Base-by-base conservation (phyloP, 2,888 invertebrate genomes). In the Rotaria macrura region DNA sequence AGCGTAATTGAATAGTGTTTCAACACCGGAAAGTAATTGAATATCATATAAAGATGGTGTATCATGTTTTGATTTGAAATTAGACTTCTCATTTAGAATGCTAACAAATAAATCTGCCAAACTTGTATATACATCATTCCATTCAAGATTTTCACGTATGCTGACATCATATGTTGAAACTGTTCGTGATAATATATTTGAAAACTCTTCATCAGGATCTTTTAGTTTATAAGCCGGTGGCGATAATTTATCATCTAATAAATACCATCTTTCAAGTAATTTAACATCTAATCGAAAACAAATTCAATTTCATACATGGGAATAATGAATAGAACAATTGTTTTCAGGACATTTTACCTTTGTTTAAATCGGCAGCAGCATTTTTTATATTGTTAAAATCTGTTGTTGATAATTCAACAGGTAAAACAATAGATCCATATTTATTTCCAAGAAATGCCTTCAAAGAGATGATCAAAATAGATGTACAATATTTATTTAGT, bases 361-460 rank as follows among this genome's bases (percentile, higher is more conserved):
- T 85, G 49, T 85, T 87, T 17, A 54, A 47, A 12, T 84, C 57
- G 14, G 84, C 85, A n/a, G 87, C 85, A 23, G 49, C 43, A 43
- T 29, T 74, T 54, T 65, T 43, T 29, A 87, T 85, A 52, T 84
- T 85, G 20, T 74, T 29, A 85, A 85, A 87, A 72, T 87, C 87
- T 9, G 47, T 85, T 84, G 79, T 79, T 23, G 85, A 83, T 29
- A 87, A 43, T 47, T 87, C 85, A 29, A 79, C n/a, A 14, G 87
- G 87, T 52, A 87, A 54, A 0, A 85, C 86, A 55, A 79, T 38
- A 10, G 47, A 40, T n/a, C 87, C 87, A 55, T 87, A 87, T 84
- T 87, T 87, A 83, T 87, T 86, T n/a, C 87, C 87, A 84, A 87
- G 34, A 25, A 87, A 83, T 43, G 85, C 47, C 65, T 65, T 34